Base-by-base conservation (phyloP, 2,113 vertebrate genomes). In the Notechis scutatus region DNA sequence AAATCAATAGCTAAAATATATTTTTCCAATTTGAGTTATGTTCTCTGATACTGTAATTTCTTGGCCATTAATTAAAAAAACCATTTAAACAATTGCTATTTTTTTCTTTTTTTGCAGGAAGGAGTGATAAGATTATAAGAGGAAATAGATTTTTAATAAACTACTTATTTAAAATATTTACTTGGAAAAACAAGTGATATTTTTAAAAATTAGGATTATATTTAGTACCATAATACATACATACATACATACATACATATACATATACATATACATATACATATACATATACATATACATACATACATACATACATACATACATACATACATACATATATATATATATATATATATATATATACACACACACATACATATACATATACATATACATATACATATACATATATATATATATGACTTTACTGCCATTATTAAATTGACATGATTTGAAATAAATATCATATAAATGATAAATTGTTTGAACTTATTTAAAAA, bases 361-460 rank as follows among this genome's bases (percentile, higher is more conserved):
- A 45, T 45, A 45, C n/a, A n/a, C n/a, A n/a, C n/a, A n/a, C n/a
- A n/a, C n/a, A n/a, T n/a, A n/a, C n/a, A n/a, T n/a, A n/a, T n/a
- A n/a, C n/a, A n/a, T n/a, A n/a, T n/a, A n/a, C n/a, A n/a, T 45
- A 45, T 45, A 45, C 3, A 45, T 45, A 45, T 45, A 45, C 3
- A 45, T 45, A 45, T 45, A 45, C 3, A 45, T 45, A 45, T 45
- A 45, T 45, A 45, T 45, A 45, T 45, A 45, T 47, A 93, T 94
- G 88, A 91, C 74, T 45, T 90, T 96, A 94, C 95, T 34, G 91
- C 89, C 20, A 93, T 15, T 45, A 47, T 86, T 93, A 95, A 95
- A 93, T 96, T 96, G 96, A 93, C 91, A 96, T 69, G 85, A 6
- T 21, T 94, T 92, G 93, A 74, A 74, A 18, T 74, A 2, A 39